Evolutionary conservation across 2,113 vertebrate species (phyloP), one percentile per base, ranked within the genome.

Genomic region (Salvelinus namaycush): DNA sequence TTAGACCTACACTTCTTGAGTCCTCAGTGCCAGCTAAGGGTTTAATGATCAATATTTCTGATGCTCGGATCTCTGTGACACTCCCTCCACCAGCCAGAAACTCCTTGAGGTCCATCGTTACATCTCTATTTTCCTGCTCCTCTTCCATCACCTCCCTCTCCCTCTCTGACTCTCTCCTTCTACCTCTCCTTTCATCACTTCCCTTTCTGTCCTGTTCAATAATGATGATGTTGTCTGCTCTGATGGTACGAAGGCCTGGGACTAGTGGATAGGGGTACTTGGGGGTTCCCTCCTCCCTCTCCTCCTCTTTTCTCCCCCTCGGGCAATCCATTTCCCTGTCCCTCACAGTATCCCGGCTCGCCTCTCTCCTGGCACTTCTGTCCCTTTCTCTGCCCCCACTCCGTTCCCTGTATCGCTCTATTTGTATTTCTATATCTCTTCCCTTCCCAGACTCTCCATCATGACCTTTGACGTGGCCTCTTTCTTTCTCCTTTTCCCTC

Each of bases 181-280:
- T 84, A 13, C 76, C 51, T 62, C 60, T 80, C 76, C 20, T 64
- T 48, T 79, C 78, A 0, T 90, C 85, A 0, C 70, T 76, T 5
- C 77, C 39, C 62, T 83, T 89, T 69, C 85, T 72, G 2, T 93
- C 91, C 39, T 91, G 90, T 62, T 95, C 93, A 0, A 93, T 93
- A 70, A 95, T 93, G 81, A 95, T 94, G 71, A 95, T 93, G 68
- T 94, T 94, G 70, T 95, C 89, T 0, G 92, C 93, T n/a, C 91
- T 84, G 60, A 94, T 91, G 9, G 92, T 94, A 12, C 88, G 86
- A 22, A 94, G 83, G 64, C 89, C 81, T 2, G 89, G 67, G 3
- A 76, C 72, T 0, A 57, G 9, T 3, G 88, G 70, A 8, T 62
- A 29, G 27, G 90, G 72, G 74, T 72, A 81, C 44, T 59, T 26